Percentiles rank a stretch among this genome's conserved stretches.
Conservation (phyloP, 37 sponge, comb jelly and placozoan species). For the Bolinopsis microptera region DNA sequence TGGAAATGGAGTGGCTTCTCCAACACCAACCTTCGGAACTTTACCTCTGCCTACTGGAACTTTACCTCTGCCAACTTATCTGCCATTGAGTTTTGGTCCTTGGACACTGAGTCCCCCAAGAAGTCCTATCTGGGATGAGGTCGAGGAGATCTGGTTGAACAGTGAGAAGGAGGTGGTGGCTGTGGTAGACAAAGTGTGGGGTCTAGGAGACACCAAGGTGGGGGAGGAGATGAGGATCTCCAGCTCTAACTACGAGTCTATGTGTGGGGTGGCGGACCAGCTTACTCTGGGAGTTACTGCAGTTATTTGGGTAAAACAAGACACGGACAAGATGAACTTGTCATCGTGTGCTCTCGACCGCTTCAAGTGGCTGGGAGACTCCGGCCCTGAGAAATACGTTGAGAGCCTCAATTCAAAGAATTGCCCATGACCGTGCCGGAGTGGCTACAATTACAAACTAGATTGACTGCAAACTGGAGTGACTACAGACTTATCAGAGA, state of each 20-base stretch:
- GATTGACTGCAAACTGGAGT: too few relatives aligned
- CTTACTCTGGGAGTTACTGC: not conserved
- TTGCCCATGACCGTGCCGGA: too few relatives aligned
- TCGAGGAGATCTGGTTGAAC: not conserved
- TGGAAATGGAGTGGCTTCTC: not conserved
- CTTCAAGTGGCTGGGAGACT: too few relatives aligned
- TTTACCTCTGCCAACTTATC: not conserved
- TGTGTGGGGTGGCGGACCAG: not conserved
- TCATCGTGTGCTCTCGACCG: not conserved
- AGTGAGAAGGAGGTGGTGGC: not conserved
- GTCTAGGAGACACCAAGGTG: not conserved
- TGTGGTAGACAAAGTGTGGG: not conserved
- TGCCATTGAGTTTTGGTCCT: too few relatives aligned
- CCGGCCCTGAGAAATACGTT: too few relatives aligned
- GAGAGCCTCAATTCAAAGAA: too few relatives aligned
- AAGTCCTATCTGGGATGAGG: not conserved
- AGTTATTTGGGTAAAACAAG: not conserved
- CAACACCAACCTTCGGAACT: not conserved
- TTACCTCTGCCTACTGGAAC: not conserved
- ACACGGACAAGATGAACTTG: not conserved
- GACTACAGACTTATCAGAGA: too few relatives aligned
- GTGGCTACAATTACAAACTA: too few relatives aligned
- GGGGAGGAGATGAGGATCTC: not conserved
- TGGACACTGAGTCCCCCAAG: not conserved
- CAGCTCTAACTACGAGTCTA: not conserved